phyloP scores from a whole-genome alignment of 2,797 vertebrate species.

The Anolis apletophallus region DNA sequence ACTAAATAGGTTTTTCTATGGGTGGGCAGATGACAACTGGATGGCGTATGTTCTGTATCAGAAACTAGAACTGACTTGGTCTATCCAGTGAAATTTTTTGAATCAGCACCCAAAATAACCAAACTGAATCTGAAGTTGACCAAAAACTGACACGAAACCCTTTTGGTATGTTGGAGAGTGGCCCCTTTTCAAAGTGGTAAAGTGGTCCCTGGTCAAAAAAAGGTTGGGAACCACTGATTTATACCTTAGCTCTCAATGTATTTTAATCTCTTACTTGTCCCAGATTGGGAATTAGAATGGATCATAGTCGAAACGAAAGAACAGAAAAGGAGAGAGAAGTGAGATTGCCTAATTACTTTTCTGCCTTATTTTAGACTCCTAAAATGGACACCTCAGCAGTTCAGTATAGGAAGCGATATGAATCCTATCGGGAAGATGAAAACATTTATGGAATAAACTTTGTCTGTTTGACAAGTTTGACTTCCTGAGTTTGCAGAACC shows the following conservation, averaged over 20 bases:
- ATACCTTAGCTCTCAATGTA: not conserved
- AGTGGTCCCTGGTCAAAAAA: no score
- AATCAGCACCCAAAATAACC: no score
- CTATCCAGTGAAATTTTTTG: no score
- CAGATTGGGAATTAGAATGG: not conserved
- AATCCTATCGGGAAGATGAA: not conserved
- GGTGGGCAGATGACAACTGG: no score
- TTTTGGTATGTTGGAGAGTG: no score
- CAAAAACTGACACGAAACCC: no score
- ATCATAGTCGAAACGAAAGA: not conserved
- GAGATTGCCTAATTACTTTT: not conserved
- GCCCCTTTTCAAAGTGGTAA: no score
- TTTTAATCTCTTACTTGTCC: not conserved
- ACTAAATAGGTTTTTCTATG: no score
- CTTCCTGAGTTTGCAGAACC: not conserved
- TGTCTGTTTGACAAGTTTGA: constrained; percentile 1
- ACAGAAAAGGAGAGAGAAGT: not conserved
- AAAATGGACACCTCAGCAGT: not conserved
- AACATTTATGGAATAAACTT: not conserved
- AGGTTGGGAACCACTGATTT: not conserved
- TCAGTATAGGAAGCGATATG: not conserved
- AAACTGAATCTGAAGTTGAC: no score
- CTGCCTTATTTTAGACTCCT: not conserved
- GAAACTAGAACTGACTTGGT: no score
- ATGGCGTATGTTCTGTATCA: no score